Percentiles rank a stretch among this genome's conserved stretches.
phyloP scores from a whole-genome alignment of 2,797 vertebrate genomes.

The Uromys caudimaculatus region DNA sequence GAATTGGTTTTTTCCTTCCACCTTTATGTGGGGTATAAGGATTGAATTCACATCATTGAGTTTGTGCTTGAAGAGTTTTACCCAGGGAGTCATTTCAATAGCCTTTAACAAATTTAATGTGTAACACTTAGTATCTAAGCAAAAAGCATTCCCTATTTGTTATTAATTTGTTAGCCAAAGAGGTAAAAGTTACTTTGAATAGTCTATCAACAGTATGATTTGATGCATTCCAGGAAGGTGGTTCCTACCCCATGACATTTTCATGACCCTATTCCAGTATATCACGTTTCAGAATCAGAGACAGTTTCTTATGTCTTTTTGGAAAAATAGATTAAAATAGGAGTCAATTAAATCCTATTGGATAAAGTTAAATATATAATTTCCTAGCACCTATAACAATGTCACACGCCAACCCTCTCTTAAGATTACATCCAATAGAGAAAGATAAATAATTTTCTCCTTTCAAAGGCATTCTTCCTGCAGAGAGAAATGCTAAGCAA shows the following conservation, averaged over 20 bases:
- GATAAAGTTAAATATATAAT: not conserved
- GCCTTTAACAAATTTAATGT: not conserved
- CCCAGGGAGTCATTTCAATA: not conserved
- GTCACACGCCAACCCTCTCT: not conserved
- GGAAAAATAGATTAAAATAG: slow-evolving; percentile 8
- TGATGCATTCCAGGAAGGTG: not conserved
- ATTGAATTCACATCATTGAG: not conserved
- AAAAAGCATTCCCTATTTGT: not conserved
- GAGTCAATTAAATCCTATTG: not conserved
- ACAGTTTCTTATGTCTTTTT: not conserved
- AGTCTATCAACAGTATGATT: not conserved
- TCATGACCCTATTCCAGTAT: not conserved
- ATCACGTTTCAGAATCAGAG: slow-evolving; percentile 21
- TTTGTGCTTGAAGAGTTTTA: not conserved
- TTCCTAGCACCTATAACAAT: not conserved
- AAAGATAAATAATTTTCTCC: slow-evolving; percentile 14
- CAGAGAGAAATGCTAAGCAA: not conserved
- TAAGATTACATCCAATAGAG: not conserved
- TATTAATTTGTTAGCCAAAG: not conserved
- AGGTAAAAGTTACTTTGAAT: slow-evolving; percentile 1
- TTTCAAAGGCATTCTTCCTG: not conserved
- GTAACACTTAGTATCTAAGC: slow-evolving; percentile 19
- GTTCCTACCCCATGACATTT: slow-evolving; percentile 21
- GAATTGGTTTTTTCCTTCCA: not conserved
- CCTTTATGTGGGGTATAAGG: not conserved